Evolutionary conservation across 2,888 invertebrate genomes (phyloP), one percentile per base, ranked within the genome.

Genomic region (Lysandra coridon): DNA sequence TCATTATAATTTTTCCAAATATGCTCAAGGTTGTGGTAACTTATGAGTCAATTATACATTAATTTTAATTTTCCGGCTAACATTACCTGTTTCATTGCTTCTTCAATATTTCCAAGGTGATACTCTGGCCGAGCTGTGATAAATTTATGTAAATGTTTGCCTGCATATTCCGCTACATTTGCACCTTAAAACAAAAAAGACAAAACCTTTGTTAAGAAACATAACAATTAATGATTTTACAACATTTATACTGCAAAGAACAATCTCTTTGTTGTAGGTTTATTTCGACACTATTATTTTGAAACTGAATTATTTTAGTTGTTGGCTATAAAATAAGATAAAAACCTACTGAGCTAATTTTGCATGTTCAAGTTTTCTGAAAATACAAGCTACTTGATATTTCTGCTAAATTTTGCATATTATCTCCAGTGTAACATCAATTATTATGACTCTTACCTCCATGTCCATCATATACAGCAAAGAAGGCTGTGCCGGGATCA

Each of bases 381-480:
- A 44, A 10, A 53, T 53, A 53, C 3, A 53, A 1, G 4, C 57
- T 57, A 57, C 57, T 17, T 57, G 57, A 57, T 57, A 57, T 57
- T 57, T 4, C 17, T 17, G 17, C 14, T 57, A 49, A 49, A 49
- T 57, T 14, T 57, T 17, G 14, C 57, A 17, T 4, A 4, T 10
- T 49, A 10, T 57, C 57, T 57, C 17, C 14, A 57, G 4, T 57
- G 17, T 57, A 7, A 23, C 7, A 62, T 23, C 1, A 30, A 12
- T 4, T 30, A 23, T 64, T 64, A 23, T 10, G 23, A 23, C n/a
- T 60, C 23, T 10, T 89, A 96, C 97, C 98, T 86, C 98, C 98
- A 92, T 98, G 98, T 0, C 99, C 99, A 93, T 99, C 99, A 89
- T 98, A 99, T 0, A 99, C 99, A 6, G 98, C 99, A 94, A 99